Evolutionary conservation across 1,140 invertebrate genomes (phyloP), one percentile per base, ranked within the genome.

Genomic region (Drosophila sproati): DNA sequence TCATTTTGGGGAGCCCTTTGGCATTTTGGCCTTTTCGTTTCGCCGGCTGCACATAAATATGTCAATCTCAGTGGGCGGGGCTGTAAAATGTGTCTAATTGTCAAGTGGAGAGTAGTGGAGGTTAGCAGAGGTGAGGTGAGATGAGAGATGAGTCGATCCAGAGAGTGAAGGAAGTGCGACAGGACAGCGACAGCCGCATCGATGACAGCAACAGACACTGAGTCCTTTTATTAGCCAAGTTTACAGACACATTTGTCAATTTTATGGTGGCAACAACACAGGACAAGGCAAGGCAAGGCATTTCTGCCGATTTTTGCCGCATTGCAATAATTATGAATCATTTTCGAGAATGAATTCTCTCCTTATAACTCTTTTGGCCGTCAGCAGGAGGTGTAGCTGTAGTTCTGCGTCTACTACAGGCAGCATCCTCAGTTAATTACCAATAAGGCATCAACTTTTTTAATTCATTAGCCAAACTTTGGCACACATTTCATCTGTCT

Each of bases 221-320:
- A 48, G 47, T 28, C 20, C 70, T 66, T 90, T 91, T 88, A 88
- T 91, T 91, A 88, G 83, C 80, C 80, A 91, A 91, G 88, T 91
- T 91, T 88, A 88, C 88, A 91, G 88, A 91, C 88, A 91, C 88
- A 91, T 91, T 91, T 91, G 88, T 91, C 88, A 91, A 88, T 85
- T 91, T 91, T 88, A 91, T 91, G 87, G 80, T 82, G 87, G 52
- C 87, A 80, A 91, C 87, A 80, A 91, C 31, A 52, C 76, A 71
- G 73, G 82, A 80, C 72, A 41, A 7, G 10, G 67, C 73, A 41
- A 7, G 10, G 67, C 73, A 79, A 47, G 64, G 74, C 75, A 72
- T 71, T 62, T 45, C 56, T 60, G 55, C 69, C 73, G 63, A 73
- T 80, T 73, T 83, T 73, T 83, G 82, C 80, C 82, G 78, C 87